Evolutionary conservation across 2,888 invertebrate genomes (phyloP), one percentile per base, ranked within the genome.

Genomic region (Epinotia nisella): DNA sequence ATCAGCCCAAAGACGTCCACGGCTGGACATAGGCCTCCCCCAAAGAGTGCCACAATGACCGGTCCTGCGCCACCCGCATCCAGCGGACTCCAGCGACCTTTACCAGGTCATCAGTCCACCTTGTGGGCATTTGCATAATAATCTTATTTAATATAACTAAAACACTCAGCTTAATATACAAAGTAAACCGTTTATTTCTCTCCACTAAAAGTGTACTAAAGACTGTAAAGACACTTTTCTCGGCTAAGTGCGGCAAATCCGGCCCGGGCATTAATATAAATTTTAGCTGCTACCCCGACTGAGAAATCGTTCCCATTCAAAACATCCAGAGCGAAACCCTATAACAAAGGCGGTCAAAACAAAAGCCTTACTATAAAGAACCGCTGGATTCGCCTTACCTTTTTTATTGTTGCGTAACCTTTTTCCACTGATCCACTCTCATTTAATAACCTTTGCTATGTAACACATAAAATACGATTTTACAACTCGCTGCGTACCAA

Each of bases 401-500:
- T 87, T 83, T 88, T 89, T 87, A 88, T 89, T 90, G 87, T 89
- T 82, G 79, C 84, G 83, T 86, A 87, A 90, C 90, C 88, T 89
- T 90, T 89, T 88, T 77, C 85, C 85, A 85, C 81, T 86, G 85
- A 88, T 87, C 87, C 87, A 86, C 86, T 90, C 82, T 80, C 82
- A 83, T 85, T 88, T 90, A 88, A 88, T 88, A 88, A 88, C 87
- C 85, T 80, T 84, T 80, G 81, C 81, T 80, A 78, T 80, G 82
- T 82, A 80, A 76, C 82, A 80, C 77, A 80, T 80, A 80, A 81
- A 85, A 83, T 81, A 77, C 80, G 78, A 82, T 84, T 86, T 82
- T 77, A 78, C 78, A 80, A 75, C 69, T 73, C 75, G 65, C 68
- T 71, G 71, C 73, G 74, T 60, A 61, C 71, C 69, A 74, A 70